Conservation (phyloP, 2,888 invertebrate species). For the Calameuta filiformis region DNA sequence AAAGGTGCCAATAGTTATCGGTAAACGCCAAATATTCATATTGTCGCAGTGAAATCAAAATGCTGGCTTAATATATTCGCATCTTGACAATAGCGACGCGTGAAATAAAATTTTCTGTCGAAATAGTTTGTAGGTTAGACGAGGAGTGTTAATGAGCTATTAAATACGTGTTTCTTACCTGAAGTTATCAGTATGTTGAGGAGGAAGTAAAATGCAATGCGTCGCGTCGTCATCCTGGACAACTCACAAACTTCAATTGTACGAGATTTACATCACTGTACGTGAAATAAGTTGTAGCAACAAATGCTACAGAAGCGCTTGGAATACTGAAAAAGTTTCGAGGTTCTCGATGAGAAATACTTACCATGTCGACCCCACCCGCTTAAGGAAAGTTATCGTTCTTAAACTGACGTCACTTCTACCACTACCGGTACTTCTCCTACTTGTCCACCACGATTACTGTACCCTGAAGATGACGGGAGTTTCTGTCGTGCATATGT, state of each 20-base stretch:
- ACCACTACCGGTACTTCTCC: neutral
- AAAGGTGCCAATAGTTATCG: neutral
- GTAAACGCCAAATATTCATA: neutral
- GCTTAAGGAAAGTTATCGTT: neutral
- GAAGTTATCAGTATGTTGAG: neutral
- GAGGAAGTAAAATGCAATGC: neutral
- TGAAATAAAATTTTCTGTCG: no score
- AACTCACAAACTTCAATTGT: neutral
- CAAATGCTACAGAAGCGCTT: neutral
- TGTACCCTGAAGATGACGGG: neutral
- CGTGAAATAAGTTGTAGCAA: neutral
- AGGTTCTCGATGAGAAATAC: neutral
- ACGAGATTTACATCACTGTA: neutral
- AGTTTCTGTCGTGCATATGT: neutral
- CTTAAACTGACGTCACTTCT: neutral
- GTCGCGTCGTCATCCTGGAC: neutral
- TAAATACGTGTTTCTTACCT: neutral
- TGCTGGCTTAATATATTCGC: no score
- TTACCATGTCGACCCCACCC: neutral
- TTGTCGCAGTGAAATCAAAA: no score
- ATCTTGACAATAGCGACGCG: no score
- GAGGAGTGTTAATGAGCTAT: neutral
- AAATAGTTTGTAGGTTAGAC: neutral
- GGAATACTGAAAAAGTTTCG: neutral
- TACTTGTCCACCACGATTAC: neutral